These are phyloP conservation scores for Battus philenor DNA, from an alignment of 1,140 invertebrate species.

Conservation along the genomic window DNA sequence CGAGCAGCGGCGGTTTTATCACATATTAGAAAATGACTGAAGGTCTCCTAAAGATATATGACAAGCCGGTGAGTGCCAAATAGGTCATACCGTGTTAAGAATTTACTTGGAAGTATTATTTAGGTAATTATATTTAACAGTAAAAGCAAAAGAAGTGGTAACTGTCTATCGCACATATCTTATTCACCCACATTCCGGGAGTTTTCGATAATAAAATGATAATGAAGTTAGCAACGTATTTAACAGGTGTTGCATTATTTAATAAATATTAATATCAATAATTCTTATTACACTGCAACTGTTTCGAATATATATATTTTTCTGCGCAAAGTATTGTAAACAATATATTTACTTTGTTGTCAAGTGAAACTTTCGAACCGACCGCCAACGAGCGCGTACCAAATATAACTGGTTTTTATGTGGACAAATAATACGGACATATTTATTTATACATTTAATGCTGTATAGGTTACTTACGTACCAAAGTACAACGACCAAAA, in stretches of 20 bases:
- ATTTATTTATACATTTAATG: no score
- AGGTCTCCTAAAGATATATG: constrained; percentile 53
- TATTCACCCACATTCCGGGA: constrained; percentile 3
- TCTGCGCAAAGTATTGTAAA: no score
- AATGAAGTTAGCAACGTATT: background rate
- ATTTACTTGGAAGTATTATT: no score
- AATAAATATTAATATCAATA: background rate
- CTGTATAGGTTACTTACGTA: no score
- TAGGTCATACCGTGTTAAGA: constrained; percentile 4
- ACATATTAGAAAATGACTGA: constrained; percentile 74
- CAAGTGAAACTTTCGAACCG: constrained; percentile 8
- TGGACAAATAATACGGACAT: constrained; percentile 16
- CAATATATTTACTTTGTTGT: constrained; percentile 10
- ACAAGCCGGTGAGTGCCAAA: constrained; percentile 61
- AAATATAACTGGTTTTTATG: constrained; percentile 28
- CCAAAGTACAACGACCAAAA: no score
- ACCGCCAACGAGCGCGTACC: constrained; percentile 16
- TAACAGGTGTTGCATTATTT: no score
- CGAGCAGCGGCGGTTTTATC: constrained; percentile 67
- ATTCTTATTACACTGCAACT: no score
- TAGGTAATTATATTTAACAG: background rate
- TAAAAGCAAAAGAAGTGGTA: background rate
- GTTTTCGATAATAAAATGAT: constrained; percentile 8
- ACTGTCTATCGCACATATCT: background rate
- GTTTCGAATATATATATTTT: no score